These are phyloP conservation scores for Thymelicus acteon DNA, from an alignment of 2,888 invertebrate species.

Conservation along the genomic window DNA sequence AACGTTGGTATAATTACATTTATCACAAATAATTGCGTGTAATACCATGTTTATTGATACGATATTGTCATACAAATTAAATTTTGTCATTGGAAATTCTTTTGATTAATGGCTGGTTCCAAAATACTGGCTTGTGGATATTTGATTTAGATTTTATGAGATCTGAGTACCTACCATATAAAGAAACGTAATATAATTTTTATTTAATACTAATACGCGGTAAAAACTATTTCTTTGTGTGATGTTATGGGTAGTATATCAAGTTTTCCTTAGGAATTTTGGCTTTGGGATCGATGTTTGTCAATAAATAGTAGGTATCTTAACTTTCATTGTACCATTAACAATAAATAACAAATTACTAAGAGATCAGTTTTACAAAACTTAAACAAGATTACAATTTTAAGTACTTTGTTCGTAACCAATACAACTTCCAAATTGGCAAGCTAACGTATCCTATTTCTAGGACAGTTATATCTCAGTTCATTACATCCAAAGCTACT, in stretches of 20 bases:
- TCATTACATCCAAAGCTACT: slow-evolving; percentile 26
- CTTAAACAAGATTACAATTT: no score
- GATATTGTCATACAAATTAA: slow-evolving; percentile 44
- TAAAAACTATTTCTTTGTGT: no score
- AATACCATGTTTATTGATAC: slow-evolving; percentile 51
- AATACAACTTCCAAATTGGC: not conserved
- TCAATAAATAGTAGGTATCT: no score
- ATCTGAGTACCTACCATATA: not conserved
- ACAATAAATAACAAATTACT: no score
- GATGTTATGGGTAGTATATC: no score
- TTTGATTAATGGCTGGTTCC: slow-evolving; percentile 26
- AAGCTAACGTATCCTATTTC: slow-evolving; percentile 4
- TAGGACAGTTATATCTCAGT: slow-evolving; percentile 19
- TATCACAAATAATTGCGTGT: slow-evolving; percentile 54
- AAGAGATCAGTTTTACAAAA: no score
- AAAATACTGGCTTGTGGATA: not conserved
- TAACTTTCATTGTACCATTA: no score
- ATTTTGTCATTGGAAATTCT: slow-evolving; percentile 38
- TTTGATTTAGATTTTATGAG: not conserved
- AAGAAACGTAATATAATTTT: no score
- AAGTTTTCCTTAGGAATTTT: no score
- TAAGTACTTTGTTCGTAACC: no score
- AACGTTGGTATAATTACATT: slow-evolving; percentile 52
- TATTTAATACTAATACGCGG: no score
- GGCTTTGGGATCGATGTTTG: no score